These are phyloP conservation scores for Nyctibius bracteatus DNA, from an alignment of 2,113 vertebrate species.

Conservation along the genomic window DNA sequence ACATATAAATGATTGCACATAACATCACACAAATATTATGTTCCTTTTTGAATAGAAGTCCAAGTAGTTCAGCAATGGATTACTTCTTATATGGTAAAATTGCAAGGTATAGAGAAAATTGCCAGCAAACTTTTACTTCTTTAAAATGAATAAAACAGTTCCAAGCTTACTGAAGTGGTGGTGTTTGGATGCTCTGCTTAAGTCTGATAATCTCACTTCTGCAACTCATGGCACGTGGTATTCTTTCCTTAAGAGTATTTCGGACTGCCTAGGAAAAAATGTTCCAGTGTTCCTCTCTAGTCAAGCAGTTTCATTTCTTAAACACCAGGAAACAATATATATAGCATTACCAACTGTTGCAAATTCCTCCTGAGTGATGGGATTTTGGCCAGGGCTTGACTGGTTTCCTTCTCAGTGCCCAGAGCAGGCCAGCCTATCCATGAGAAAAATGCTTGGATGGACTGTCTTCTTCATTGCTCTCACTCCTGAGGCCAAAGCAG, in stretches of 20 bases:
- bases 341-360: neutral
- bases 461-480: neutral
- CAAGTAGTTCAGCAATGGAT: neutral
- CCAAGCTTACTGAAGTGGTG: neutral
- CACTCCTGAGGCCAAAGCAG: neutral
- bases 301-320: neutral
- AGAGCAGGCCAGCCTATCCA: neutral
- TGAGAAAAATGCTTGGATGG: neutral
- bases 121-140: neutral
- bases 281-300: neutral
- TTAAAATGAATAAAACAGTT: neutral
- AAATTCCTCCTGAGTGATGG: neutral
- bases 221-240: neutral
- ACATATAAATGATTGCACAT: neutral
- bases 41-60: neutral
- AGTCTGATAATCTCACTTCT: neutral
- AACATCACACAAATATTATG: neutral
- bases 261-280: neutral
- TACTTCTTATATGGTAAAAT: neutral
- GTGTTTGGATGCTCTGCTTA: neutral
- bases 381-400: neutral
- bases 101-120: neutral
- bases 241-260: conserved; percentile 1
- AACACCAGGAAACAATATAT: neutral
- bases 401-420: neutral